A percentile compares a stretch with the other conserved stretches of the same genome.
Evolutionary conservation across 64 coral and sea anemone genomes (phyloP).

Genomic region (Porites australiensis): DNA sequence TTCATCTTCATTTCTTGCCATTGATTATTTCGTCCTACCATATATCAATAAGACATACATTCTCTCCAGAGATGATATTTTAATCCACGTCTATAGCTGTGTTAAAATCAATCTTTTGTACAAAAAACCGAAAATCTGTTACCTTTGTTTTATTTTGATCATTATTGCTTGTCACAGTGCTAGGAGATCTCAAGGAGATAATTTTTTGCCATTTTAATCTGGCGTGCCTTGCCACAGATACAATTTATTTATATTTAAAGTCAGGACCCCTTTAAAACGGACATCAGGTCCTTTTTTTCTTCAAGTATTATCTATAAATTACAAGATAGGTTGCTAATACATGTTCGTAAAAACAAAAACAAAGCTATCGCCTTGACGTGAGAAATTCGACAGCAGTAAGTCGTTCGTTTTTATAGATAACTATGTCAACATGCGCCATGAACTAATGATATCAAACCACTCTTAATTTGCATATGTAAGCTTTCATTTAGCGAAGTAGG

Average conservation of each 20-base stretch:
- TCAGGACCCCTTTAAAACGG: not conserved
- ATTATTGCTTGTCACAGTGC: not conserved
- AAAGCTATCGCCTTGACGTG: not conserved
- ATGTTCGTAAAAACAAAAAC: not conserved
- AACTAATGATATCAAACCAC: slow-evolving; percentile 8
- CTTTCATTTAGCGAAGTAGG: not conserved
- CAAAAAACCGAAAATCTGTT: too few relatives aligned
- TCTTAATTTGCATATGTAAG: slow-evolving; percentile 11
- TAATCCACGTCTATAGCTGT: too few relatives aligned
- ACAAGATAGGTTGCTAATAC: too few relatives aligned
- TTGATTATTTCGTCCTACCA: too few relatives aligned
- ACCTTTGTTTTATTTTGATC: not conserved
- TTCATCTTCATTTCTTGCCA: too few relatives aligned
- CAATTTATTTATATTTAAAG: not conserved
- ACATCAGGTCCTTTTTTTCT: too few relatives aligned
- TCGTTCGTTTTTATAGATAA: slow-evolving; percentile 12
- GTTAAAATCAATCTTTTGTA: too few relatives aligned
- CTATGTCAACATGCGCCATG: not conserved
- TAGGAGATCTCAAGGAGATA: not conserved
- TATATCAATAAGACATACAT: too few relatives aligned
- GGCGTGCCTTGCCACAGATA: not conserved
- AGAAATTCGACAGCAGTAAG: slow-evolving; percentile 2
- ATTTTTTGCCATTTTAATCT: not conserved
- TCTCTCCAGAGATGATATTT: too few relatives aligned
- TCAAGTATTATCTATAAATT: too few relatives aligned